Evolutionary conservation across 2,888 invertebrate species (phyloP), one percentile per base, ranked within the genome.

Genomic region (Nomada ferruginata): DNA sequence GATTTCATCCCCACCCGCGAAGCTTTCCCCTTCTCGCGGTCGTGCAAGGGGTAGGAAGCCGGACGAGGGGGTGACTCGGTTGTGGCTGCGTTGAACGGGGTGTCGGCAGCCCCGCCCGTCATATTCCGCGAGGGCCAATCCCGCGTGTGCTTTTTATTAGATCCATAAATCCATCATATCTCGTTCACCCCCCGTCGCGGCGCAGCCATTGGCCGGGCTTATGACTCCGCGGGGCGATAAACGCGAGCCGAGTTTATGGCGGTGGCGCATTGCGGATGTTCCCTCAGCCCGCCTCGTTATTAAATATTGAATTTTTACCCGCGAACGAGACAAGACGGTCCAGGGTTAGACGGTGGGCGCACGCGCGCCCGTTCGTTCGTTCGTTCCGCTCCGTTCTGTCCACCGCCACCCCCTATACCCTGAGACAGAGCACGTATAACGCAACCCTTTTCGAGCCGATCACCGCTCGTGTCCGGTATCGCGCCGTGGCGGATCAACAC

Each of bases 101-200:
- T 92, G 91, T 87, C 81, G 83, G 83, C 88, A 89, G 93, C 92
- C 91, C 93, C 93, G 93, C 93, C 93, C 93, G 93, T 93, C 93
- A 93, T 93, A 93, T 92, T 93, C 92, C 91, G 85, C 88, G 89
- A 89, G 91, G 90, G 91, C 94, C 94, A 94, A 94, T 94, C 92
- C 92, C 91, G 90, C 89, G 87, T 86, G 90, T 85, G 89, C 92
- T 91, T 93, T 94, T 94, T 94, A 94, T 96, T 96, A 96, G 96
- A 96, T 96, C 96, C 96, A 96, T 97, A 97, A 96, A 96, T 97
- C 96, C 96, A 96, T 96, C 96, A 96, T 96, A 96, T 96, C 96
- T 94, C 89, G 90, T 89, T 90, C 88, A 89, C 83, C 85, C 74
- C 65, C 52, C 63, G 20, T 55, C 61, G 61, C 55, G 53, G 60